These are phyloP conservation scores for Trachops cirrhosus DNA, from an alignment of 2,797 vertebrate species.

Conservation along the genomic window DNA sequence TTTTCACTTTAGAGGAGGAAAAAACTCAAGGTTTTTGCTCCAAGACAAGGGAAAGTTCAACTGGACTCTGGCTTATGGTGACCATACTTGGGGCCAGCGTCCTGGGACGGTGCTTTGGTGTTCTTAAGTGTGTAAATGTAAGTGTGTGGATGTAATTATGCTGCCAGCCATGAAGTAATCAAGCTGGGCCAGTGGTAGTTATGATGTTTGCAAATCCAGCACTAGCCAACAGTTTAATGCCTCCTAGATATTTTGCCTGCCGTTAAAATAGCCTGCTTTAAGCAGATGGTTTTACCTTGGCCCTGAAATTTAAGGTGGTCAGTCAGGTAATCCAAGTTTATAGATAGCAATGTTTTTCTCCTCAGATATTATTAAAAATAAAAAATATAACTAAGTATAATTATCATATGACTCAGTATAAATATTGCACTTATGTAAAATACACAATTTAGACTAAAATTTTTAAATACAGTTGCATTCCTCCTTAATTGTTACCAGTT, in stretches of 20 bases:
- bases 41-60: neutral
- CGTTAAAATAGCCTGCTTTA: neutral
- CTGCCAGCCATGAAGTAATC: neutral
- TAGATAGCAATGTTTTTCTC: slow-evolving; percentile 11
- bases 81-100: neutral
- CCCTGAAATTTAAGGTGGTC: neutral
- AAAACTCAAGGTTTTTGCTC: neutral
- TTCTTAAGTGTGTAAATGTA: fast-evolving
- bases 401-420: neutral
- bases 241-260: neutral
- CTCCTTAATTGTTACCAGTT: neutral
- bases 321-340: neutral
- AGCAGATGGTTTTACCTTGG: neutral
- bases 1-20: neutral
- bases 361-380: slow-evolving; percentile 3
- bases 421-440: neutral
- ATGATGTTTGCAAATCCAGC: neutral
- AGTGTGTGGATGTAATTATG: fast-evolving
- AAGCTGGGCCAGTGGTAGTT: neutral
- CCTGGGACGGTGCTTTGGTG: neutral
- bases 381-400: neutral
- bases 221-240: neutral
- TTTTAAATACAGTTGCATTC: neutral
- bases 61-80: neutral
- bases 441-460: neutral